phyloP scores from a whole-genome alignment of 2,113 vertebrate species.

The Setophaga coronata region DNA sequence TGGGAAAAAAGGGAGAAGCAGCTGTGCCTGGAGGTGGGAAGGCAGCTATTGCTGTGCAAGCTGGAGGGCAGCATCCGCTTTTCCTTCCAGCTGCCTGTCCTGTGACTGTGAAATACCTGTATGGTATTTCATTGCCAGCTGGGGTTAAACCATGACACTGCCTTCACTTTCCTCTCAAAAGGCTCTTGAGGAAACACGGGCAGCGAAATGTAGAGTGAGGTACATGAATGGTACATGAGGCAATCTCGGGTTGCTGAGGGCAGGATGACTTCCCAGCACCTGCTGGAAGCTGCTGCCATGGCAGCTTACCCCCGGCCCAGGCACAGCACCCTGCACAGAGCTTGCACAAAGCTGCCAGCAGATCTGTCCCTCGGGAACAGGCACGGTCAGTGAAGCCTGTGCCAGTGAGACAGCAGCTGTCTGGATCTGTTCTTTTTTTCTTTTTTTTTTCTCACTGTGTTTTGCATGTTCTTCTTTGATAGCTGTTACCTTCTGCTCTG shows the following conservation, averaged over 20 bases:
- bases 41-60: not conserved
- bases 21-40: not conserved
- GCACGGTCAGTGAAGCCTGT: fast-evolving
- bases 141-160: no score
- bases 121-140: not conserved
- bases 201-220: fast-evolving
- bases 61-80: not conserved
- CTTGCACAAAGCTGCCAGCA: not conserved
- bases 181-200: not conserved
- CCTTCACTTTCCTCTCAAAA: not conserved
- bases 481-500: not conserved
- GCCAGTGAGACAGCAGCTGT: not conserved
- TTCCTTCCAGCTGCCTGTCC: not conserved
- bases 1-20: not conserved
- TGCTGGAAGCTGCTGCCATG: not conserved
- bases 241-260: not conserved
- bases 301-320: fast-evolving
- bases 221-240: not conserved
- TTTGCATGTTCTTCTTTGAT: not conserved
- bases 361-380: not conserved
- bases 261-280: not conserved
- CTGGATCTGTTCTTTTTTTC: not conserved
- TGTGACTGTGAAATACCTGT: not conserved
- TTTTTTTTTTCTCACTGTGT: fast-evolving
- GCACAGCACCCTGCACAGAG: not conserved